Evolutionary conservation across 2,797 vertebrate species (phyloP).

Genomic region (Ceyx erithaca): DNA sequence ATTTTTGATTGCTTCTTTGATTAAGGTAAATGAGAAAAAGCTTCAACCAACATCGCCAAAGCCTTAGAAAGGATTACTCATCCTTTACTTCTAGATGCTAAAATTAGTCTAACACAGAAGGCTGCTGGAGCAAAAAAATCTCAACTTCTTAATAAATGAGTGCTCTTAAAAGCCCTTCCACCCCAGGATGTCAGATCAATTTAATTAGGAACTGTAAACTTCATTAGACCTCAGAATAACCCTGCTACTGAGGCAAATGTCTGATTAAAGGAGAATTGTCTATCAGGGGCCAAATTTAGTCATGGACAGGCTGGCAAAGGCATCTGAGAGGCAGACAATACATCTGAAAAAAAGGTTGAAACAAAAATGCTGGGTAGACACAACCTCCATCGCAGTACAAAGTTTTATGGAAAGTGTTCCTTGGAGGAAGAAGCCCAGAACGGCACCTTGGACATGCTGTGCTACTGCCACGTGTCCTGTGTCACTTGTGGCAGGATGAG

Average conservation of each 20-base stretch:
- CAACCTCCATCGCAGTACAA: not conserved
- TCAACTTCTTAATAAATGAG: not conserved
- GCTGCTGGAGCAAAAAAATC: not conserved
- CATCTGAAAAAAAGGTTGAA: not conserved
- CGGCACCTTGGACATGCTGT: not conserved
- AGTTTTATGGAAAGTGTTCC: not conserved
- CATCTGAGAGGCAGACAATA: not conserved
- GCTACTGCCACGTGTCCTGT: not conserved
- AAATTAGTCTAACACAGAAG: conserved; percentile 12
- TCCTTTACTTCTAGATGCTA: not conserved
- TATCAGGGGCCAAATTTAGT: not conserved
- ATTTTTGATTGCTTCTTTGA: conserved; percentile 29
- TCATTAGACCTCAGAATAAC: conserved; percentile 3
- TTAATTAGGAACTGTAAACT: conserved; percentile 31
- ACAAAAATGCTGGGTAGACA: not conserved
- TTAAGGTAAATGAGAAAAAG: conserved; percentile 5
- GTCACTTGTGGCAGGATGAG: not conserved
- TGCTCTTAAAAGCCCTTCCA: conserved; percentile 4
- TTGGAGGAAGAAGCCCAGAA: not conserved
- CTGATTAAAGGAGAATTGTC: not conserved
- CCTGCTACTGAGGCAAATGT: not conserved
- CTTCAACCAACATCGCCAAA: not conserved
- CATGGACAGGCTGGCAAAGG: not conserved
- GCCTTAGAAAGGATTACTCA: not conserved
- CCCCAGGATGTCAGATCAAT: conserved; percentile 12